phyloP scores from a whole-genome alignment of 35 echinoderm and acorn worm genomes.

The Holothuria glaberrima region DNA sequence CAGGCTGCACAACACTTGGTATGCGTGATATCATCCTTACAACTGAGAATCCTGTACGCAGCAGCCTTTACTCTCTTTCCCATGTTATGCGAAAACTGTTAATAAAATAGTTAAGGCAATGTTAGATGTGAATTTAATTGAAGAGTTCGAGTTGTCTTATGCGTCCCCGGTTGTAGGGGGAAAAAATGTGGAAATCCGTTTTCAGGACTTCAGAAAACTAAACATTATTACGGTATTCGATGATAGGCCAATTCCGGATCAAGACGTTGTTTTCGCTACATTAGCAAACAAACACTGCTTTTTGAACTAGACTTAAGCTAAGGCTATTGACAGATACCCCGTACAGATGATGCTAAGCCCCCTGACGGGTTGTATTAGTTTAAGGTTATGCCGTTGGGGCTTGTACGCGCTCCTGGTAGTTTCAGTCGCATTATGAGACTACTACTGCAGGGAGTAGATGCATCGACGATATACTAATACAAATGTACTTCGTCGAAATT shows the following conservation, averaged over 20 bases:
- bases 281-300: constrained; percentile 35
- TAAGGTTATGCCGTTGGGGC: too few relatives aligned
- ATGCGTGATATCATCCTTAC: constrained; percentile 43
- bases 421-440: too few relatives aligned
- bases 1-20: constrained; percentile 32
- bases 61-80: too few relatives aligned
- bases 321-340: constrained; percentile 63
- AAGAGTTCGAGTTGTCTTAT: constrained; percentile 23
- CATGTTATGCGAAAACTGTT: constrained; percentile 44
- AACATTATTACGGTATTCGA: constrained; percentile 52
- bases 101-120: constrained; percentile 54
- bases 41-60: constrained; percentile 12
- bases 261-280: constrained; percentile 45
- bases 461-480: too few relatives aligned
- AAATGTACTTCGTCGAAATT: too few relatives aligned
- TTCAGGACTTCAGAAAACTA: constrained; percentile 54
- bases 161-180: too few relatives aligned
- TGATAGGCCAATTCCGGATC: constrained; percentile 60
- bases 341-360: constrained; percentile 11
- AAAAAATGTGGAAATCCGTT: constrained; percentile 61
- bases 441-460: too few relatives aligned
- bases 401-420: too few relatives aligned
- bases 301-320: constrained; percentile 49
- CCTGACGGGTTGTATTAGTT: constrained; percentile 45
- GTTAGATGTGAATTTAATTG: constrained; percentile 61